Conservation (phyloP, 2,113 vertebrate species). For the Oryzias melastigma region DNA sequence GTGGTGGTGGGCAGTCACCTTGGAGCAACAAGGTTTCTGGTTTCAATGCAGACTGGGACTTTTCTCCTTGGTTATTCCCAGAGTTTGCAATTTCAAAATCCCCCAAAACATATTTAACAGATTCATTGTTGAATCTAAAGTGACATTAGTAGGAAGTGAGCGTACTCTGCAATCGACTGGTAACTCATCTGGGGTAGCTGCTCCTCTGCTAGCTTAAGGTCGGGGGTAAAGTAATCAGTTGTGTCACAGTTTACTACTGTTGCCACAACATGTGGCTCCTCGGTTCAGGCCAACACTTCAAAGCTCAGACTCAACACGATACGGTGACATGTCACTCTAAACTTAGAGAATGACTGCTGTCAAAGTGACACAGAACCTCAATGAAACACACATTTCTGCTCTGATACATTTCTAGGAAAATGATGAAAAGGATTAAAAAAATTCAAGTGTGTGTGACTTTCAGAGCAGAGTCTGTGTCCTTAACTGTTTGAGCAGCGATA, state of each 20-base stretch:
- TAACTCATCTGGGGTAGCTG: no score
- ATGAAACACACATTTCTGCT: not conserved
- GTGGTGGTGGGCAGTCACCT: no score
- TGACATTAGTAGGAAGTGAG: no score
- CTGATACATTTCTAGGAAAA: constrained; percentile 4
- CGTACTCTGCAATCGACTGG: no score
- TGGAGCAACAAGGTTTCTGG: no score
- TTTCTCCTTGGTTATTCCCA: no score
- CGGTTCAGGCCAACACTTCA: constrained; percentile 13
- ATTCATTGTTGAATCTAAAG: no score
- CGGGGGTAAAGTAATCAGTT: no score
- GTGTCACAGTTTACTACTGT: not conserved
- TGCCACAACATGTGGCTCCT: constrained; percentile 10
- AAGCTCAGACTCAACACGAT: constrained; percentile 12
- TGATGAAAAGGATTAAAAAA: not conserved
- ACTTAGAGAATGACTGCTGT: constrained; percentile 27
- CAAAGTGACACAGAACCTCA: constrained; percentile 31
- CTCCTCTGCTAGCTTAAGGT: no score
- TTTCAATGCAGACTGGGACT: no score
- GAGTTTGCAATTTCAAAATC: no score
- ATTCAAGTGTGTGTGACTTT: constrained; percentile 2
- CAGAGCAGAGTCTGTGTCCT: constrained; percentile 18
- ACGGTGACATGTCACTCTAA: constrained; percentile 38
- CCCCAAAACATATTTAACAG: no score
- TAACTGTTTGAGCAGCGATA: constrained; percentile 51